These are phyloP conservation scores for Ophion costatus DNA, from an alignment of 2,888 invertebrate genomes.

Conservation along the genomic window DNA sequence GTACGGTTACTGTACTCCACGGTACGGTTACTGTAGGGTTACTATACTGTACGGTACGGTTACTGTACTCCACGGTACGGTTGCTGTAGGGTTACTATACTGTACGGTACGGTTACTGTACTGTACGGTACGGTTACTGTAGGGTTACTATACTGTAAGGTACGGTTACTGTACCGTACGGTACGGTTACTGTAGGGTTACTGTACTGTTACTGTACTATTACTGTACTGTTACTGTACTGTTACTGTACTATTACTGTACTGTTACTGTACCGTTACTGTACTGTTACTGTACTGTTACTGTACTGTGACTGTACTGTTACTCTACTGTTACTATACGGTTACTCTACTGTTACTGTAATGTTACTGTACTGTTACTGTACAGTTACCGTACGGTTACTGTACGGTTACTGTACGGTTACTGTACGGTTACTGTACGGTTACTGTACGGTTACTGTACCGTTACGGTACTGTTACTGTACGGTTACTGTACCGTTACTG, in stretches of 20 bases:
- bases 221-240: too few relatives aligned
- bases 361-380: neutral
- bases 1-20: too few relatives aligned
- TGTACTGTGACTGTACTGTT: neutral
- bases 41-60: neutral
- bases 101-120: neutral
- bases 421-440: neutral
- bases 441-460: neutral
- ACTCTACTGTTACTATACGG: neutral
- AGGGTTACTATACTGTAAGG: neutral
- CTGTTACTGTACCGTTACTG: too few relatives aligned
- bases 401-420: neutral
- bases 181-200: neutral
- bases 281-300: neutral
- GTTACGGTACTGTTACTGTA: neutral
- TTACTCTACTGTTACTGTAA: neutral
- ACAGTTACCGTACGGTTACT: too few relatives aligned
- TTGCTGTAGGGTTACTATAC: neutral
- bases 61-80: neutral
- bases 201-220: too few relatives aligned
- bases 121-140: too few relatives aligned
- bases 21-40: too few relatives aligned
- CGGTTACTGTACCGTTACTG: neutral
- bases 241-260: too few relatives aligned
- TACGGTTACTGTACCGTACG: neutral